phyloP scores from a whole-genome alignment of 2,888 invertebrate genomes.

The Petrophora chlorosata region DNA sequence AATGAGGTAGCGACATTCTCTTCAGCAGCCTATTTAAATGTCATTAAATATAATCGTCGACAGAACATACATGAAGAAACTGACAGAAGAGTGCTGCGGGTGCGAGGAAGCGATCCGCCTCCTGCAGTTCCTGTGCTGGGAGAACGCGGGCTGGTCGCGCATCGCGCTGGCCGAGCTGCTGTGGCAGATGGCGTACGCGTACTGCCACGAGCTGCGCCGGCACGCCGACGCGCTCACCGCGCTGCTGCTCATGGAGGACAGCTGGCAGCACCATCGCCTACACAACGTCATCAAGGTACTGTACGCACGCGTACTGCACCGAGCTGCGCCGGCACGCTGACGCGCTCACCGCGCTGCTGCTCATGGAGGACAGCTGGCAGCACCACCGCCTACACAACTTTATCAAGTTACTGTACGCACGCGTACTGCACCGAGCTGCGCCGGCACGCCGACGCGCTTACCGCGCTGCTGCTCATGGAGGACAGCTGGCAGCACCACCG shows the following conservation, averaged over 20 bases:
- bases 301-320: constrained; percentile 93
- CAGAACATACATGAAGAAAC: constrained; percentile 92
- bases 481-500: constrained; percentile 98
- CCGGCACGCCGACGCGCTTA: constrained; percentile 94
- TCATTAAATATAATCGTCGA: too few relatives aligned
- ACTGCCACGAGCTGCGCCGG: constrained; percentile 96
- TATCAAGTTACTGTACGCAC: constrained; percentile 89
- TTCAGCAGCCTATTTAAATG: too few relatives aligned
- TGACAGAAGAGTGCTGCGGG: constrained; percentile 96
- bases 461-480: constrained; percentile 94
- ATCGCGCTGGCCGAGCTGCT: constrained; percentile 94
- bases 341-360: constrained; percentile 91
- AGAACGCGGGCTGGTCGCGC: constrained; percentile 96
- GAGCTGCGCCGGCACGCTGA: constrained; percentile 97
- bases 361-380: constrained; percentile 98
- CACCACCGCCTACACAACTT: constrained; percentile 96
- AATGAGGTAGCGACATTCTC: too few relatives aligned
- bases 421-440: constrained; percentile 97
- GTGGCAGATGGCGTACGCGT: constrained; percentile 95
- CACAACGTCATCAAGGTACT: constrained; percentile 94
- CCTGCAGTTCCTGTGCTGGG: constrained; percentile 97
- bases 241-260: constrained; percentile 95
- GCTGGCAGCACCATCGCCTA: constrained; percentile 97
- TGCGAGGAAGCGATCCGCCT: constrained; percentile 96
- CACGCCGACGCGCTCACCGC: constrained; percentile 95